Base-by-base conservation (phyloP, 2,797 vertebrate species). In the Amniataba percoides region DNA sequence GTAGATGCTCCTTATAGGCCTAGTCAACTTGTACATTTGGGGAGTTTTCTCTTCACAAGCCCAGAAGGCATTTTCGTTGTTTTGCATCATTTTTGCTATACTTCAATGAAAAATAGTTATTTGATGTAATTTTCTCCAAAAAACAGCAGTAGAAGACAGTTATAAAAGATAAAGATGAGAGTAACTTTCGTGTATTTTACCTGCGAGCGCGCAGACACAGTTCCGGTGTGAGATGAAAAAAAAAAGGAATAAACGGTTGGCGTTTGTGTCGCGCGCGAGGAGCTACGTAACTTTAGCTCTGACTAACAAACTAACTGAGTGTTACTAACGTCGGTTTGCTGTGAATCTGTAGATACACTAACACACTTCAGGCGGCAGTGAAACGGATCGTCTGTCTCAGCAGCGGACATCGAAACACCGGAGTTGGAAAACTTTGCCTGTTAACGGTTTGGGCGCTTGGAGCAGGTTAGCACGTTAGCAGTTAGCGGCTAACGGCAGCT, bases 171-270 rank as follows among this genome's bases (percentile, higher is more conserved):
- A 31, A 31, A 31, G 27, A 3, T 31, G 3, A 31, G 27, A 31
- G 27, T 31, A 31, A 5, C 5, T 31, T 31, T 31, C 3, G 10
- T 25, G 3, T 5, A 1, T 40, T 36, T 48, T 25, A 27, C 12
- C 46, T 48, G 15, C 1, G 36, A 8, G 16, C 11, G 19, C 19
- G 1, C 34, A 19, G 7, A 1, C 34, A 8, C 25, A 80, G 10
- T 84, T 82, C 79, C 71, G 74, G 16, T 72, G 49, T 40, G 12
- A 14, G 23, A 2, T 18, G 21, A 1, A 34, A 68, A 56, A 39
- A 19, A 3, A 68, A 56, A 2, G 19, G 11, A 16, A 25, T 46
- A n/a, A 15, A 8, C 25, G 7, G 14, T 3, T 0, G 7, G 13
- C 0, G 25, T 4, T 7, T 16, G 1, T 0, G 0, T 12, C 58